These are phyloP conservation scores for Helicolenus hilgendorfi DNA, from an alignment of 2,797 vertebrate species.

Conservation along the genomic window DNA sequence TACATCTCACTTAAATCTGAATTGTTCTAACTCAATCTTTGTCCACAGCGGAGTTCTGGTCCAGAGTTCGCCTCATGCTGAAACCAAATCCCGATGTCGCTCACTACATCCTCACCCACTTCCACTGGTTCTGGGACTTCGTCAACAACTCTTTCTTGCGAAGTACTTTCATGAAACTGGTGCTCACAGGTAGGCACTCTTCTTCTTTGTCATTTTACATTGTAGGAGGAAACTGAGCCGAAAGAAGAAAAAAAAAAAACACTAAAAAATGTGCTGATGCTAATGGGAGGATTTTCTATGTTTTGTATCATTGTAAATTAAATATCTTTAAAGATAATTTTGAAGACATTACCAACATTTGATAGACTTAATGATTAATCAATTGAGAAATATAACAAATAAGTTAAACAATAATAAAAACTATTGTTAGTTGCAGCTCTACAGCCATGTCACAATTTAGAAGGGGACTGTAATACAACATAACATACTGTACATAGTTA, in stretches of 20 bases:
- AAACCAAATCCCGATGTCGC: slow-evolving; percentile 90
- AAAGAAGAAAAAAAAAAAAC: background rate
- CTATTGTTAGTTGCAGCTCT: background rate
- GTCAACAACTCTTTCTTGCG: slow-evolving; percentile 93
- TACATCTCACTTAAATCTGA: background rate
- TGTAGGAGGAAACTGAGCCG: background rate
- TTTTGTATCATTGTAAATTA: background rate
- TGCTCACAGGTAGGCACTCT: slow-evolving; percentile 91
- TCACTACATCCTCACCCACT: slow-evolving; percentile 95
- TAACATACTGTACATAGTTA: too few species aligned
- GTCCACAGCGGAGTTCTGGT: slow-evolving; percentile 92
- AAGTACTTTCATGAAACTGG: slow-evolving; percentile 91
- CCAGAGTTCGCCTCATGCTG: slow-evolving; percentile 84
- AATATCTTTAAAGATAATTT: background rate
- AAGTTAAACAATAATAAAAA: background rate
- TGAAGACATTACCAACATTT: background rate
- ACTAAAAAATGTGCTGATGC: background rate
- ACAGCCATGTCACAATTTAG: too few species aligned
- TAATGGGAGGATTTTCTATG: background rate
- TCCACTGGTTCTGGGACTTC: slow-evolving; percentile 94
- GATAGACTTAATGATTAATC: too few species aligned
- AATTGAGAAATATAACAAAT: too few species aligned
- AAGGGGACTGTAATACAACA: too few species aligned
- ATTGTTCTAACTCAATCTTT: background rate
- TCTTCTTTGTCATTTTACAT: background rate